Evolutionary conservation across 2,888 invertebrate species (phyloP).

Genomic region (Caenorhabditis wallacei): DNA sequence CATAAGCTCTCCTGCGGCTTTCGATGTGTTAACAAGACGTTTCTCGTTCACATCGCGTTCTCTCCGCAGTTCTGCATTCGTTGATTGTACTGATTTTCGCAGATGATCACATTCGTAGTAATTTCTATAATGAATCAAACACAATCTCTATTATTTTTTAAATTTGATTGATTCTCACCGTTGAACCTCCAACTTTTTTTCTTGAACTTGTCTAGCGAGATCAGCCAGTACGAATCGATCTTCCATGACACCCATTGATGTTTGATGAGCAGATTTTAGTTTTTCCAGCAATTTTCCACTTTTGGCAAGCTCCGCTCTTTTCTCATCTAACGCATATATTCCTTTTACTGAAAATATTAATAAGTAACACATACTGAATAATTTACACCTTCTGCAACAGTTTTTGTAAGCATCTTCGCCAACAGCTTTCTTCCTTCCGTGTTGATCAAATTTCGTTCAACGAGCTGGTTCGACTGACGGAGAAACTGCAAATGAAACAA

Average conservation of each 20-base stretch:
- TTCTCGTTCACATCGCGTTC: constrained; percentile 32
- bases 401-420: constrained; percentile 36
- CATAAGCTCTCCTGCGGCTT: constrained; percentile 15
- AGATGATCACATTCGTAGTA: constrained; percentile 35
- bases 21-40: not conserved
- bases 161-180: not conserved
- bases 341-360: constrained; percentile 37
- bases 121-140: constrained; percentile 19
- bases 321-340: constrained; percentile 45
- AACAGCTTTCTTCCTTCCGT: constrained; percentile 44
- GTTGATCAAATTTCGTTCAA: constrained; percentile 33
- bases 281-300: constrained; percentile 38
- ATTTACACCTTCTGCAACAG: constrained; percentile 38
- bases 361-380: not conserved
- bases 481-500: constrained; percentile 41
- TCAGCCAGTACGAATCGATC: constrained; percentile 39
- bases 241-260: constrained; percentile 26
- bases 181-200: constrained; percentile 42
- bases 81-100: constrained; percentile 41
- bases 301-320: constrained; percentile 29
- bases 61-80: constrained; percentile 33
- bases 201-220: constrained; percentile 23
- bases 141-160: too few relatives aligned
- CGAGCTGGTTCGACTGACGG: constrained; percentile 47
- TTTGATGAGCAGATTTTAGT: constrained; percentile 33